A percentile compares a stretch with the other conserved stretches of the same genome.
Conservation (phyloP, 92 coral and sea anemone genomes). For the Galaxea fascicularis region DNA sequence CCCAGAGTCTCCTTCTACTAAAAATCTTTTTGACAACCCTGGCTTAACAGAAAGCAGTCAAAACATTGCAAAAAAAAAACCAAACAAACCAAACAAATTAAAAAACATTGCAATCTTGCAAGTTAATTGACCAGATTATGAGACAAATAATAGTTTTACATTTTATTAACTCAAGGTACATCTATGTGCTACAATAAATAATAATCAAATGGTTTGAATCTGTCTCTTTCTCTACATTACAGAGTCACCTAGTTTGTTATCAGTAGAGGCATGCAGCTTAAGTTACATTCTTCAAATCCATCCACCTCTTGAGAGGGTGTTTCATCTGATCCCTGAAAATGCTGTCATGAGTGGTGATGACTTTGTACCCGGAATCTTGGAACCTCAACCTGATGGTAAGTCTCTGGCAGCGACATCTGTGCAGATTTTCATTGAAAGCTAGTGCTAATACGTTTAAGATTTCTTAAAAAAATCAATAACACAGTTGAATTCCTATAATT, state of each 20-base stretch:
- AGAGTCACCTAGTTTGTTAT: conserved; percentile 40
- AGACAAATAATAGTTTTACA: too few species aligned
- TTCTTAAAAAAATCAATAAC: not conserved
- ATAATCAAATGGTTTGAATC: too few species aligned
- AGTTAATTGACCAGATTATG: too few species aligned
- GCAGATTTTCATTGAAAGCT: not conserved
- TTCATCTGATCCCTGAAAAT: conserved; percentile 96
- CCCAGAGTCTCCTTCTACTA: too few species aligned
- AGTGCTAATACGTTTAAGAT: not conserved
- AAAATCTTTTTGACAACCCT: too few species aligned
- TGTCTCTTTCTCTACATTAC: not conserved
- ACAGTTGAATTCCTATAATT: not conserved
- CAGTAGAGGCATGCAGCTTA: conserved; percentile 77
- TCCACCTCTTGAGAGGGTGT: conserved; percentile 78
- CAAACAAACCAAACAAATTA: too few species aligned
- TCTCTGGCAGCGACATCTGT: not conserved
- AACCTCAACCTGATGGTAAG: conserved; percentile 81
- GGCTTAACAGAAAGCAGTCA: too few species aligned
- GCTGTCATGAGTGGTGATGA: conserved; percentile 95
- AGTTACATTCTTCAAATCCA: conserved; percentile 87
- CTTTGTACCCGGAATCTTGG: conserved; percentile 93
- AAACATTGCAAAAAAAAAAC: too few species aligned
- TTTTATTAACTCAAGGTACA: too few species aligned
- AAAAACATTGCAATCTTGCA: too few species aligned
- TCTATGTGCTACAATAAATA: too few species aligned